phyloP scores from a whole-genome alignment of 1,140 invertebrate species.

The Leptestheria dahalacensis region DNA sequence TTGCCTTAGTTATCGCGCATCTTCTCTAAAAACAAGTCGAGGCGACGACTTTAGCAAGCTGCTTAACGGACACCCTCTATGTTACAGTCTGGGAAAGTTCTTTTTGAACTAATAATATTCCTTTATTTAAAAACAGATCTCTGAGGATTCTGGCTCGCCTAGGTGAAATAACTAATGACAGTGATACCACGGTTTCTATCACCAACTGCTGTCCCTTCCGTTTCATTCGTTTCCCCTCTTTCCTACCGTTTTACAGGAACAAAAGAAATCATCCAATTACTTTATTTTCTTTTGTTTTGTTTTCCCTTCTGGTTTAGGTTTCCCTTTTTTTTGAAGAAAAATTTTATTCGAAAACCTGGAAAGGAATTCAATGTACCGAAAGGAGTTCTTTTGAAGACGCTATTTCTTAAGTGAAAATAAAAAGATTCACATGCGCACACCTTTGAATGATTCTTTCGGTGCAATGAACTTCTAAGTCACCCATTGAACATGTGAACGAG shows the following conservation, averaged over 20 bases:
- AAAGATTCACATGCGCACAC: neutral
- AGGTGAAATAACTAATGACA: constrained; percentile 9
- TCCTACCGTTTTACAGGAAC: neutral
- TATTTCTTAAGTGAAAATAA: neutral
- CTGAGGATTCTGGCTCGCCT: constrained; percentile 4
- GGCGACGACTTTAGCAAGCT: too few species aligned
- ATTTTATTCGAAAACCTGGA: neutral
- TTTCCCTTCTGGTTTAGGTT: neutral
- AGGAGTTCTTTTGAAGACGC: neutral
- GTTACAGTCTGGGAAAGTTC: neutral
- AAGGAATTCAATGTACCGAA: neutral
- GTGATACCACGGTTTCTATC: constrained; percentile 5
- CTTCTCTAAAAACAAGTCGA: too few species aligned
- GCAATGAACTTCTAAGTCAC: too few species aligned
- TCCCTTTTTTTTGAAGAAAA: neutral
- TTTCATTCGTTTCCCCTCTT: neutral
- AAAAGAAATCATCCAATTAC: neutral
- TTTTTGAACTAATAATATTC: neutral
- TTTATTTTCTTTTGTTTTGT: neutral
- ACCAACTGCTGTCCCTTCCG: neutral
- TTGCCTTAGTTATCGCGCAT: too few species aligned
- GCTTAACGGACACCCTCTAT: too few species aligned
- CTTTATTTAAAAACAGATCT: constrained; percentile 8
- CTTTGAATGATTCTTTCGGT: neutral
- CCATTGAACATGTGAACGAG: too few species aligned